Conservation (phyloP, 2,113 vertebrate species). For the Salvelinus fontinalis region DNA sequence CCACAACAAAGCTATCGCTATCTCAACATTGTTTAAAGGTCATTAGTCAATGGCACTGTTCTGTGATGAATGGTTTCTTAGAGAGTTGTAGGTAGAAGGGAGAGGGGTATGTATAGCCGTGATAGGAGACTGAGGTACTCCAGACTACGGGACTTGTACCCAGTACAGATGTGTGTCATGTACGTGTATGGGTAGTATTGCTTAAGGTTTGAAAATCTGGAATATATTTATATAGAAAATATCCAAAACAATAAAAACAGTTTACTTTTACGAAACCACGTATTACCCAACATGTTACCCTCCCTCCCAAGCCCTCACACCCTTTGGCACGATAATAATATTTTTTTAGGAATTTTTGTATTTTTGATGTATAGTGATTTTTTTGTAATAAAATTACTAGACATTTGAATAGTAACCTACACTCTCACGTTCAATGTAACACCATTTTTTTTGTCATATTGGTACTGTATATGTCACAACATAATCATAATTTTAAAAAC, state of each 20-base stretch:
- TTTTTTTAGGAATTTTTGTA: conserved; percentile 18
- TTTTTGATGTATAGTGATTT: conserved; percentile 5
- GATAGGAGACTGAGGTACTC: too few relatives aligned
- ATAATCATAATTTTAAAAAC: conserved; percentile 41
- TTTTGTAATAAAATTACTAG: conserved; percentile 54
- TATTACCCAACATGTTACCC: conserved; percentile 56
- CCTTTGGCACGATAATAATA: conserved; percentile 71
- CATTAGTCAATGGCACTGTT: conserved; percentile 1
- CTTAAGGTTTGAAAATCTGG: conserved; percentile 69
- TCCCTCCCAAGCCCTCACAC: conserved; percentile 27
- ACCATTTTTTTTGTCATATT: conserved; percentile 59
- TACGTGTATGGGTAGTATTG: conserved; percentile 68
- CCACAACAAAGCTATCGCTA: neutral
- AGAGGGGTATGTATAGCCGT: neutral
- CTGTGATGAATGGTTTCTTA: neutral
- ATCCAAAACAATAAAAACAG: conserved; percentile 72
- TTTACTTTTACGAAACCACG: conserved; percentile 61
- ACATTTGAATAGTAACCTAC: conserved; percentile 66
- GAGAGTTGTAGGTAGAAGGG: neutral
- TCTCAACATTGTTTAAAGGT: conserved; percentile 7
- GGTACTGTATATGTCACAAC: conserved; percentile 61
- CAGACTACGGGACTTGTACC: neutral
- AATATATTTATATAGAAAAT: conserved; percentile 65
- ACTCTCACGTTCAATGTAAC: conserved; percentile 69
- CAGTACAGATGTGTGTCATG: conserved; percentile 12